Conservation (phyloP, 2,797 vertebrate genomes). For the Salarias fasciatus region DNA sequence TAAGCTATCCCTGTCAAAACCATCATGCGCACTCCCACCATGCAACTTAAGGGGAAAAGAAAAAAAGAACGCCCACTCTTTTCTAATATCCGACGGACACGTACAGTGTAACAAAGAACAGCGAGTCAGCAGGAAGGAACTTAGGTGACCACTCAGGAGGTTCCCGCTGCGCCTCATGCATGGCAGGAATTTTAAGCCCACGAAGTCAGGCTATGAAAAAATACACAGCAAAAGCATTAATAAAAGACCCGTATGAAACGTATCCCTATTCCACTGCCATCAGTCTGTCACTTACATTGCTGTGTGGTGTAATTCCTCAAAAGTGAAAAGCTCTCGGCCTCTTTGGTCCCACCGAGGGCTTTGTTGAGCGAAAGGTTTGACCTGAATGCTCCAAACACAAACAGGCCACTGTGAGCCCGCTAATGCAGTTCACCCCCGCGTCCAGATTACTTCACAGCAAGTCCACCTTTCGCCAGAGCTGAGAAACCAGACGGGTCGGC, state of each 20-base stretch:
- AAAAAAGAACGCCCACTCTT: conserved; percentile 25
- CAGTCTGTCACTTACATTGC: conserved; percentile 32
- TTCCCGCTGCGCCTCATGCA: conserved; percentile 68
- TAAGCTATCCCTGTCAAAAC: conserved; percentile 11
- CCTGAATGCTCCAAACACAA: conserved; percentile 60
- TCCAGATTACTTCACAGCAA: conserved; percentile 61
- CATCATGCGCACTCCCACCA: conserved; percentile 15
- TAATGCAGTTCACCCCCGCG: conserved; percentile 55
- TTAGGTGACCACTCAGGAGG: conserved; percentile 60
- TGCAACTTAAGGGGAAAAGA: neutral
- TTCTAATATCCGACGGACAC: conserved; percentile 33
- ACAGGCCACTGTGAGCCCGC: conserved; percentile 51
- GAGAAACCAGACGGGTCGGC: conserved; percentile 32
- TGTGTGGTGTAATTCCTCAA: conserved; percentile 30
- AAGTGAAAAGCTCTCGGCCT: conserved; percentile 45
- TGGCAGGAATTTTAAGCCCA: conserved; percentile 74
- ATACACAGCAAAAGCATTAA: conserved; percentile 2
- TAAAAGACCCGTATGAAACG: neutral
- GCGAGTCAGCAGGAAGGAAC: conserved; percentile 66
- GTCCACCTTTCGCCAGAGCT: conserved; percentile 50
- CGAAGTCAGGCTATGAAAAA: conserved; percentile 43
- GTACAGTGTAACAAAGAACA: conserved; percentile 51
- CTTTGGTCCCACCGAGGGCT: conserved; percentile 26
- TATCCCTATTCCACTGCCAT: neutral
- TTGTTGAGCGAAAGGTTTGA: conserved; percentile 57